Evolutionary conservation across 2,797 vertebrate genomes (phyloP), one percentile per base, ranked within the genome.

Genomic region (Urophycis tenuis): DNA sequence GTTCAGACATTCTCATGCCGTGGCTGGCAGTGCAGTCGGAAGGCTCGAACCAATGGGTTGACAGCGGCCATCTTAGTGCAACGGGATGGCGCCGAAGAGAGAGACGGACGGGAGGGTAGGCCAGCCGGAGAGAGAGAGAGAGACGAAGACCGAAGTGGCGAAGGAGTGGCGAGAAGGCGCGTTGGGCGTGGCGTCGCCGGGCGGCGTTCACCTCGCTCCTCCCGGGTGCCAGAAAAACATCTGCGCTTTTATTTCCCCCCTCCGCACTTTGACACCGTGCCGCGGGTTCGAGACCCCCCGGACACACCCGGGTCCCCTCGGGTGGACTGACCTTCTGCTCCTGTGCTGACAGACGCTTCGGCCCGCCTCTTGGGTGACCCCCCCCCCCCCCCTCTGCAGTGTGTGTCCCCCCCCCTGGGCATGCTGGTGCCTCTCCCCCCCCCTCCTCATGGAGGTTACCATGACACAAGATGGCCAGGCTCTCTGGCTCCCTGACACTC

Each of bases 21-120:
- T 87, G 86, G 86, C 87, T 78, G 86, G 88, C 87, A 88, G 89
- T 86, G 86, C 88, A 87, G 87, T 88, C 87, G 87, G 86, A 86
- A 86, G 87, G 81, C 83, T 87, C 82, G 86, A 86, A 89, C 84
- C 82, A 72, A 87, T 14, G 30, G 81, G 82, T 77, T 12, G 86
- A 87, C 85, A 76, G 80, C 34, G 77, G 82, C 88, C 88, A 86
- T 87, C 87, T 85, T 88, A 88, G 85, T 89, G 87, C 87, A 88
- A 86, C 86, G 85, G 83, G 83, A 87, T 14, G 74, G 30, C 19
- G 29, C 31, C 10, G 31, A 35, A 83, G 78, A 78, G 79, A 77
- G 49, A 73, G 25, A 72, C 34, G 7, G 70, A 30, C 12, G 41
- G 15, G 53, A 25, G 53, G 35, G 19, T 33, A 45, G 36, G n/a